phyloP scores from a whole-genome alignment of 1,140 invertebrate species.

The Helicoverpa armigera region DNA sequence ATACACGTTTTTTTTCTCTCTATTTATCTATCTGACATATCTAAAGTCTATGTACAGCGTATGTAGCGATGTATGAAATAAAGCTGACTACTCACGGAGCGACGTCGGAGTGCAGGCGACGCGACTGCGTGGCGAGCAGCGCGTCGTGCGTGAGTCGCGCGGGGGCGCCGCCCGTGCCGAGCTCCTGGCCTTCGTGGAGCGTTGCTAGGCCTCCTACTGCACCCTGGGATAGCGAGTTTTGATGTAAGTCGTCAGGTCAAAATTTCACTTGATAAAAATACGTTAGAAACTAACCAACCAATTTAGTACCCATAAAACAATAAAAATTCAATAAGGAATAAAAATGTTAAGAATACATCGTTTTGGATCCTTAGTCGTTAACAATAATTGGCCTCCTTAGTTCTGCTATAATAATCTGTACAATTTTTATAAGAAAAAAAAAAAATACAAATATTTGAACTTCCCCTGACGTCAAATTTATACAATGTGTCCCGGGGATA shows the following conservation, averaged over 20 bases:
- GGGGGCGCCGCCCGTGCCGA: slow-evolving; percentile 67
- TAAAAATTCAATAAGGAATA: no score
- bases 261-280: no score
- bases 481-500: no score
- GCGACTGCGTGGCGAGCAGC: slow-evolving; percentile 92
- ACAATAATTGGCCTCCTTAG: no score
- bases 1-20: slow-evolving; percentile 15
- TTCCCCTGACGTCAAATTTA: no score
- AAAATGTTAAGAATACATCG: no score
- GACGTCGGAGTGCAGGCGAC: slow-evolving; percentile 90
- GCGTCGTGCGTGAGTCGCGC: slow-evolving; percentile 92
- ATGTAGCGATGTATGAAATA: not conserved
- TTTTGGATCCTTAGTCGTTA: no score
- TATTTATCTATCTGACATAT: slow-evolving; percentile 44
- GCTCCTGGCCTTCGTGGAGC: slow-evolving; percentile 92
- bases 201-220: slow-evolving; percentile 80
- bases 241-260: not conserved
- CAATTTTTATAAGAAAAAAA: no score
- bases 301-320: no score
- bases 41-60: not conserved
- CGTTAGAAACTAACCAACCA: no score
- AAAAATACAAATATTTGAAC: no score
- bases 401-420: no score
- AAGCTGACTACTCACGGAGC: slow-evolving; percentile 89
- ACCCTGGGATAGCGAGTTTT: slow-evolving; percentile 49